Base-by-base conservation (phyloP, 1,140 invertebrate species). In the Caenorhabditis inopinata region DNA sequence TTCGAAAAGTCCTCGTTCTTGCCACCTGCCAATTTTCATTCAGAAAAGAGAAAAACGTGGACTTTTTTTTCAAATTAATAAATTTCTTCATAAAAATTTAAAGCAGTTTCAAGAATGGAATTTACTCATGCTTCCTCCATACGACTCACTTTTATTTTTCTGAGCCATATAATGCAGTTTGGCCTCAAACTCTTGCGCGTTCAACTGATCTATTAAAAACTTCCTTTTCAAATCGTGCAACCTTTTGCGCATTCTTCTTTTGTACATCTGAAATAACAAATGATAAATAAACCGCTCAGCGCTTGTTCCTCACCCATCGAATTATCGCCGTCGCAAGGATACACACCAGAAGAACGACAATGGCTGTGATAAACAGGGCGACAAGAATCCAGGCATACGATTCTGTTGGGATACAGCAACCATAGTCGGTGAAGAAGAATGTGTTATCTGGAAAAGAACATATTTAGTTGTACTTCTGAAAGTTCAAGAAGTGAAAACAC, bases 391-490 rank as follows among this genome's bases (percentile, higher is more conserved):
- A 68, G 2, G 58, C 58, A 18, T 68, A 68, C 32, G 58, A 68
- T 68, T 68, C 58, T 7, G 58, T 68, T 21, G 58, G 58, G 23
- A 68, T 42, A 38, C 58, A 68, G 12, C 58, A 68, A 21, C 58
- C 58, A 21, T 68, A 68, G 32, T 38, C 11, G 58, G 58, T 32
- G 58, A 68, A 68, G 58, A 68, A 68, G 58, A 68, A 68, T 32
- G 12, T 68, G 7, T 21, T 29, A 38, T 68, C 58, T 68, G 58
- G 12, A 68, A 68, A 38, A 21, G 23, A 4, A 23, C 5, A 42
- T 42, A 42, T 42, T 7, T 5, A 42, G 38, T 42, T 42, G 38
- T 42, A 5, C 38, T 7, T 42, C 38, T 7, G 38, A 14, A 42
- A 42, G 6, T 14, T 42, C 38, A 42, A 14, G 38, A 42, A 42